Evolutionary conservation across 2,113 vertebrate species (phyloP), one percentile per base, ranked within the genome.

Genomic region (Uropsilus gracilis): DNA sequence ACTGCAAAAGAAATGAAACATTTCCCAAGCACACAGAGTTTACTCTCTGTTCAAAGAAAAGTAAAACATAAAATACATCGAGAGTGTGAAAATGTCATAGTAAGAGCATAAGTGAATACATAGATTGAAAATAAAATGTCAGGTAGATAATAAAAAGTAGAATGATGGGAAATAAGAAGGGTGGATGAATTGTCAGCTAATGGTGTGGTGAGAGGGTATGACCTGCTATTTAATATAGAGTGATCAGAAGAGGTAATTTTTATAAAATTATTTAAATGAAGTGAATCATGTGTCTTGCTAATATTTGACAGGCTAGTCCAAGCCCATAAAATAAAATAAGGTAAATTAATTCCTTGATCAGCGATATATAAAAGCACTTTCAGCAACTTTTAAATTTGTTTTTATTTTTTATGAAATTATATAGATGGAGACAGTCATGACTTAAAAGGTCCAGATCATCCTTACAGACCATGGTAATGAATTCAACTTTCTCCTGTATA

Each of bases 111-210:
- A 73, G 5, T 77, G 46, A 93, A 77, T 77, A 88, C 59, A 86
- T 24, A 83, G n/a, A 92, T 80, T 90, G 76, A 95, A 94, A 90
- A 86, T 63, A 78, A 96, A 95, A 91, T 89, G 68, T 82, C 86
- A 91, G 32, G 20, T 93, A 78, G 68, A 73, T 75, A 96, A 97
- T 78, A 80, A 86, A 91, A 93, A 8, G 13, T 28, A 6, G 22
- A 55, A 71, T 53, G 13, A 92, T 89, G 24, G 39, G 59, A 94
- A 86, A 50, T 77, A 55, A 72, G 63, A 75, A 63, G 69, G 13
- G 59, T 89, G 71, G 16, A 75, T 92, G 44, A 83, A 84, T 84
- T 83, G 57, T 87, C 80, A 92, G 64, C 17, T 95, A 95, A 94
- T 83, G 44, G 77, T 64, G 17, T 69, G 11, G 42, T 90, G 12